Evolutionary conservation across 2,797 vertebrate species (phyloP), one percentile per base, ranked within the genome.

Genomic region (Onychomys torridus): DNA sequence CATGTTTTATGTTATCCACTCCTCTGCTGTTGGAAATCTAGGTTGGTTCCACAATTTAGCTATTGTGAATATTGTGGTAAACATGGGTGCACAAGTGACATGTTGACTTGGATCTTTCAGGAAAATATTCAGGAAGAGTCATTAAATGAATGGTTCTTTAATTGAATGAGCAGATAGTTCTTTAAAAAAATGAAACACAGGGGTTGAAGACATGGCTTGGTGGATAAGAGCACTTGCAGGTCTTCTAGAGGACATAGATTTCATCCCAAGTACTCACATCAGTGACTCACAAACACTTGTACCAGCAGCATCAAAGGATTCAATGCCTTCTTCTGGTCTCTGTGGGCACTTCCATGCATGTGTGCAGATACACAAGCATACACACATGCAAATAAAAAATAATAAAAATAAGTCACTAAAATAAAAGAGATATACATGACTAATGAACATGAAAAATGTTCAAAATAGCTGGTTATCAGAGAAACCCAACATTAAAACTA

Each of bases 271-370:
- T 5, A 40, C 14, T 23, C 23, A 71, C 3, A n/a, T 37, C 25
- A 37, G 34, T 40, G 14, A 55, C 1, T 55, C 65, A 86, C 46
- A 87, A 12, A 29, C 49, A 55, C 1, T 25, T 86, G 6, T 55
- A 29, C 29, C 67, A 29, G 0, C 23, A 40, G 9, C 25, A 19
- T 37, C 67, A 37, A 25, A 25, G 63, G 19, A 27, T n/a, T 14
- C 0, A 69, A 6, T 46, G 9, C 8, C 2, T 0, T 71, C 21
- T 17, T 55, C 23, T 37, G 13, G 4, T 12, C 14, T 71, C 2
- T 46, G 49, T 71, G 23, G 16, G 16, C 17, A 27, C 25, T 17
- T 55, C 1, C 23, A 37, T 37, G 23, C 25, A 71, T 17, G 7
- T 55, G 23, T 55, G 17, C 34, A 73, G 13, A 57, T 86, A 4